Evolutionary conservation across 2,888 invertebrate genomes (phyloP).

Genomic region (Iphiclides podalirius): DNA sequence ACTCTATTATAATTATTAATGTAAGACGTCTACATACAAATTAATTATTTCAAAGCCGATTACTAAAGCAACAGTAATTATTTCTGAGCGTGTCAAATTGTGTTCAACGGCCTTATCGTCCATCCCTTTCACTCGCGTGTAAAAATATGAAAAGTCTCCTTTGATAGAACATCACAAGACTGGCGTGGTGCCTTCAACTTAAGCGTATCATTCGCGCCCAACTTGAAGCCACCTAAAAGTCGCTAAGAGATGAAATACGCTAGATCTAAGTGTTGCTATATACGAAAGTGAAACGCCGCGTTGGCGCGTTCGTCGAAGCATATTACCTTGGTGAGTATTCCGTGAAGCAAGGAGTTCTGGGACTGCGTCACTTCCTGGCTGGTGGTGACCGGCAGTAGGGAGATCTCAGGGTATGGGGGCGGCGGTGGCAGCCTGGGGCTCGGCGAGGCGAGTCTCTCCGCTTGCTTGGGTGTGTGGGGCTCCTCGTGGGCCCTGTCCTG

Average conservation of each 20-base stretch:
- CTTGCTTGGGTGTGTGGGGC: conserved; percentile 47
- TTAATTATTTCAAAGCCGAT: too few species aligned
- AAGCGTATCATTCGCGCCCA: conserved; percentile 12
- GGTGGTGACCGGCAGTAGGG: conserved; percentile 84
- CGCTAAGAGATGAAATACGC: conserved; percentile 9
- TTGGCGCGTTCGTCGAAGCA: conserved; percentile 2
- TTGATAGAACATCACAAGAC: background rate
- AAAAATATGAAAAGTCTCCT: conserved; percentile 6
- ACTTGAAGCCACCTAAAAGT: conserved; percentile 13
- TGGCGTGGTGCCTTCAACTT: conserved; percentile 2
- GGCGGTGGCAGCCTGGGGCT: conserved; percentile 79
- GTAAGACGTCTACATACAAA: too few species aligned
- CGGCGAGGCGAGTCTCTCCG: conserved; percentile 56
- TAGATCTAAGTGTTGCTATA: conserved; percentile 16
- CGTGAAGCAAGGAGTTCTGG: conserved; percentile 85
- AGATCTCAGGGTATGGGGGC: conserved; percentile 89
- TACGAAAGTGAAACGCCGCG: too few species aligned
- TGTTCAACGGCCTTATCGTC: conserved; percentile 2
- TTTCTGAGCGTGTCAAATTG: too few species aligned
- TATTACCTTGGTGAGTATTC: conserved; percentile 85
- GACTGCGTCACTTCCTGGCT: conserved; percentile 47
- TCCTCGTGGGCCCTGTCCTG: conserved; percentile 51
- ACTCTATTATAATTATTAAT: too few species aligned
- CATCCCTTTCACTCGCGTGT: conserved; percentile 13
- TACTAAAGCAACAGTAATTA: too few species aligned